Percentiles rank a stretch among this genome's conserved stretches.
Evolutionary conservation across 1,140 invertebrate species (phyloP).

Genomic region (Mactra quadrangularis): DNA sequence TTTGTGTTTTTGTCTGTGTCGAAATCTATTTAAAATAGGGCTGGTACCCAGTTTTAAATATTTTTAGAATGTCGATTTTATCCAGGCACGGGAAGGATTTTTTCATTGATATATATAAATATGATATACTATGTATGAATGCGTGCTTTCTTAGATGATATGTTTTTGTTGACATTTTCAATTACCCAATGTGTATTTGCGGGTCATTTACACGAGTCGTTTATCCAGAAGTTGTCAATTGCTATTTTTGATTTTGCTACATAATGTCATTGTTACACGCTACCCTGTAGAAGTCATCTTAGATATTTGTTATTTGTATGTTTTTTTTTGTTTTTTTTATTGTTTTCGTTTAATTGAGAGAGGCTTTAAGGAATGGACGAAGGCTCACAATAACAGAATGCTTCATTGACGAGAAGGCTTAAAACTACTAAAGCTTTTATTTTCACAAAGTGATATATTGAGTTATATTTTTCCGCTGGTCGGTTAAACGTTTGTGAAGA

Average conservation of each 20-base stretch:
- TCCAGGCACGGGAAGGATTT: conserved; percentile 24
- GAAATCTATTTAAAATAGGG: conserved; percentile 30
- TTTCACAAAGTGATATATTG: conserved; percentile 53
- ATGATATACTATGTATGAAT: neutral
- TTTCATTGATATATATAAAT: conserved; percentile 1
- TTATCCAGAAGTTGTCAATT: conserved; percentile 34
- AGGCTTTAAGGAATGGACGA: conserved; percentile 12
- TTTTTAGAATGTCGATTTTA: neutral
- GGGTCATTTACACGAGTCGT: conserved; percentile 54
- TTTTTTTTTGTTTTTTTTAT: conserved; percentile 35
- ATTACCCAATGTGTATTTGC: conserved; percentile 60
- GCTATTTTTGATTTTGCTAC: conserved; percentile 10
- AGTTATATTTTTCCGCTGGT: conserved; percentile 56
- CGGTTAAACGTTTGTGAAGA: conserved; percentile 52
- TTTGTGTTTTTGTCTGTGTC: conserved; percentile 60
- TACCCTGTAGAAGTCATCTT: neutral
- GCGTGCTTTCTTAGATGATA: neutral
- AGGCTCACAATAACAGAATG: neutral
- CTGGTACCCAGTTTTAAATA: conserved; percentile 25
- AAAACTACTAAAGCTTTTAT: conserved; percentile 13
- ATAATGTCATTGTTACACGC: neutral
- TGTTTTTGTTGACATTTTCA: conserved; percentile 55
- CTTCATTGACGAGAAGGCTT: neutral
- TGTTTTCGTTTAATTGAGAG: conserved; percentile 13
- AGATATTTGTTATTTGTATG: conserved; percentile 1